Evolutionary conservation across 1,140 invertebrate genomes (phyloP).

Genomic region (Ericerus pela): DNA sequence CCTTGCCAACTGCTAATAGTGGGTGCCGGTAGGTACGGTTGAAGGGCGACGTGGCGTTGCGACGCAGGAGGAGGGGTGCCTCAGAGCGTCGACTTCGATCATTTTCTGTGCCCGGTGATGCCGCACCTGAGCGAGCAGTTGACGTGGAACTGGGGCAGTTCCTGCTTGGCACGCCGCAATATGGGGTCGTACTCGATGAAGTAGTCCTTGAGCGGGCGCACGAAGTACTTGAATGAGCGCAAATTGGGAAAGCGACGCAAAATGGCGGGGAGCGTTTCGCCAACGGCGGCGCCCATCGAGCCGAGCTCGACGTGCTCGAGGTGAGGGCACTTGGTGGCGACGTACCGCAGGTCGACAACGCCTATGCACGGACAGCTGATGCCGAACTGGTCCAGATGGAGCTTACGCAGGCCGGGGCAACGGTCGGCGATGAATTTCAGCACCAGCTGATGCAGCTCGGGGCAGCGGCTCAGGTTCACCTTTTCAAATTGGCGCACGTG

Average conservation of each 20-base stretch:
- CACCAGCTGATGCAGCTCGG: background rate
- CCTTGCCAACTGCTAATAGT: too few relatives aligned
- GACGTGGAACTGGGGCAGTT: background rate
- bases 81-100: too few relatives aligned
- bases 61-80: too few relatives aligned
- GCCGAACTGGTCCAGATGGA: background rate
- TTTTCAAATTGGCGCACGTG: conserved; percentile 3
- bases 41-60: too few relatives aligned
- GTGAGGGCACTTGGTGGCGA: background rate
- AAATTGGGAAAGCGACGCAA: background rate
- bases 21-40: too few relatives aligned
- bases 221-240: background rate
- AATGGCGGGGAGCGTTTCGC: background rate
- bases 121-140: background rate
- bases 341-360: background rate
- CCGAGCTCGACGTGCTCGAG: background rate
- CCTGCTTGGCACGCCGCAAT: background rate
- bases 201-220: background rate
- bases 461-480: background rate
- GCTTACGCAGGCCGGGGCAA: background rate
- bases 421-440: conserved; percentile 2
- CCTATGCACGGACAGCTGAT: background rate
- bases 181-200: conserved; percentile 4
- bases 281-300: background rate
- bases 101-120: background rate